Evolutionary conservation across 2,797 vertebrate genomes (phyloP).

Genomic region (Pithecia hirsuta): DNA sequence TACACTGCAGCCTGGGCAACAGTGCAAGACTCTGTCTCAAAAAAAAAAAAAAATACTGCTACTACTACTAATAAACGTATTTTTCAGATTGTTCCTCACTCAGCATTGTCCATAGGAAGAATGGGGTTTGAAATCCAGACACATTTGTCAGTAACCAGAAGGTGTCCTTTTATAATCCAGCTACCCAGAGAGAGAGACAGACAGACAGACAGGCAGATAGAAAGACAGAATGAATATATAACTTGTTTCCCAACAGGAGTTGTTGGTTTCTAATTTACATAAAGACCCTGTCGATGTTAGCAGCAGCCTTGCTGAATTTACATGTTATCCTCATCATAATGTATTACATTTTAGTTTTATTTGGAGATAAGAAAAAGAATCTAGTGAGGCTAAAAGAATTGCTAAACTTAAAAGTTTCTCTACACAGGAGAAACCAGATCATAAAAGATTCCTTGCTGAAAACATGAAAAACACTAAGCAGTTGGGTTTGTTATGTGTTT

Average conservation of each 20-base stretch:
- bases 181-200: background rate
- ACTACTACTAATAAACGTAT: background rate
- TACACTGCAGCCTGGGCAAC: background rate
- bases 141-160: background rate
- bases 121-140: background rate
- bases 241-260: background rate
- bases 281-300: background rate
- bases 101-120: background rate
- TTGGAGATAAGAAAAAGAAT: background rate
- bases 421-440: background rate
- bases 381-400: background rate
- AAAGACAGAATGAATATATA: background rate
- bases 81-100: background rate
- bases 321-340: background rate
- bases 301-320: background rate
- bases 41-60: background rate
- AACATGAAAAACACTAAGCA: background rate
- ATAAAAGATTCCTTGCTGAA: background rate
- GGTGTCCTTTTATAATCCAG: background rate
- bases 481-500: background rate
- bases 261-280: background rate
- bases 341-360: slow-evolving; percentile 3
- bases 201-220: too few relatives aligned
- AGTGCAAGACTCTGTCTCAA: background rate
- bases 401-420: background rate